Conservation (phyloP, 2,113 vertebrate genomes). For the Pimephales promelas region DNA sequence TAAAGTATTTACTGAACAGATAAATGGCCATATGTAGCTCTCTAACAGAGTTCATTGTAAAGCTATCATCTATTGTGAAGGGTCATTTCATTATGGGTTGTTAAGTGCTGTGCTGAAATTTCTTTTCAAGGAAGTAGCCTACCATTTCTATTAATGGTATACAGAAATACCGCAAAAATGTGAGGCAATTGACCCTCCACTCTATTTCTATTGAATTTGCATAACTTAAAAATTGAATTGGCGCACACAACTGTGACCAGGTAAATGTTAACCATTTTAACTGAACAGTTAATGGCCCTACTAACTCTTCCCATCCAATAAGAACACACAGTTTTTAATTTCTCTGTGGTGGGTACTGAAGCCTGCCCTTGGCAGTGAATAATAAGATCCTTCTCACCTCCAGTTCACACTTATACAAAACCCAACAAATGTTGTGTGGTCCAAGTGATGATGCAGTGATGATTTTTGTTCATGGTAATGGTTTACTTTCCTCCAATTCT, state of each 20-base stretch:
- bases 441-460: no score
- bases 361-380: background rate
- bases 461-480: background rate
- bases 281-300: background rate
- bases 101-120: no score
- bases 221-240: background rate
- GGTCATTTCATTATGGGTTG: no score
- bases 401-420: background rate
- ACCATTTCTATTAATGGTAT: no score
- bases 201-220: background rate
- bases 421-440: background rate
- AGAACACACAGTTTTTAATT: background rate
- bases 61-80: no score
- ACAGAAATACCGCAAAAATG: background rate
- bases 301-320: background rate
- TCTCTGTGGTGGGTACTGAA: background rate
- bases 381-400: background rate
- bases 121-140: no score
- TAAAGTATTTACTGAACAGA: no score
- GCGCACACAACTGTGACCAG: background rate
- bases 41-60: no score
- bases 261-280: slow-evolving; percentile 12
- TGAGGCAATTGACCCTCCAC: background rate
- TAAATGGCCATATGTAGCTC: no score
- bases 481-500: background rate